These are phyloP conservation scores for Gandaritis pyraliata DNA, from an alignment of 2,888 invertebrate species.

Conservation along the genomic window DNA sequence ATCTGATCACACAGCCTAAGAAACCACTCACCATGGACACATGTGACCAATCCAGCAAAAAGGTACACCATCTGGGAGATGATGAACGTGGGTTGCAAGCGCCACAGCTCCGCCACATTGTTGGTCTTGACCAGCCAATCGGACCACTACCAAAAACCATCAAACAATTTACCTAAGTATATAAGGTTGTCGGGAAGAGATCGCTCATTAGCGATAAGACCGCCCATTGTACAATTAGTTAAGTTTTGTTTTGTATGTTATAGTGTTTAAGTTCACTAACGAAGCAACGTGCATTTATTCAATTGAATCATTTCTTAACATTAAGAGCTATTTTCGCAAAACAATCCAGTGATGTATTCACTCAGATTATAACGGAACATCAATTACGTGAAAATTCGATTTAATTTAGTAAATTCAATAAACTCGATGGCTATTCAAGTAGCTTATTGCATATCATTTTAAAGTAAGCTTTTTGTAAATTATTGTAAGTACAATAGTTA, in stretches of 20 bases:
- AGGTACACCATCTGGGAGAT: slow-evolving; percentile 86
- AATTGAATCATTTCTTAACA: slow-evolving; percentile 10
- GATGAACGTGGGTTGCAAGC: slow-evolving; percentile 87
- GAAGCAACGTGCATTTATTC: slow-evolving; percentile 28
- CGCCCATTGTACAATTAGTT: too few relatives aligned
- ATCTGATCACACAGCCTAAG: too few relatives aligned
- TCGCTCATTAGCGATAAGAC: too few relatives aligned
- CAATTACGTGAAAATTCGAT: slow-evolving; percentile 18
- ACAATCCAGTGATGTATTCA: slow-evolving; percentile 10
- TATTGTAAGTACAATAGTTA: slow-evolving; percentile 80
- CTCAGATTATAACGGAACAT: slow-evolving; percentile 7
- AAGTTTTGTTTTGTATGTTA: too few relatives aligned
- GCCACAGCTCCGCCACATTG: slow-evolving; percentile 83
- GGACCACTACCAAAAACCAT: slow-evolving; percentile 63
- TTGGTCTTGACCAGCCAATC: slow-evolving; percentile 86
- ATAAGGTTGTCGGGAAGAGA: too few relatives aligned
- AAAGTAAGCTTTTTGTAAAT: slow-evolving; percentile 81
- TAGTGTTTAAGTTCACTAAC: slow-evolving; percentile 15
- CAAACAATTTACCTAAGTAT: too few relatives aligned
- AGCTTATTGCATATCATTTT: slow-evolving; percentile 83
- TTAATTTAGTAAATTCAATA: slow-evolving; percentile 44
- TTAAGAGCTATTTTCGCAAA: slow-evolving; percentile 21
- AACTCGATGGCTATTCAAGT: slow-evolving; percentile 48
- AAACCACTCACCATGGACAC: slow-evolving; percentile 88
- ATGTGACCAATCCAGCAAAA: slow-evolving; percentile 86